A percentile compares a stretch with the other conserved stretches of the same genome.
Conservation (phyloP, 2,888 invertebrate species). For the Biston betularia region DNA sequence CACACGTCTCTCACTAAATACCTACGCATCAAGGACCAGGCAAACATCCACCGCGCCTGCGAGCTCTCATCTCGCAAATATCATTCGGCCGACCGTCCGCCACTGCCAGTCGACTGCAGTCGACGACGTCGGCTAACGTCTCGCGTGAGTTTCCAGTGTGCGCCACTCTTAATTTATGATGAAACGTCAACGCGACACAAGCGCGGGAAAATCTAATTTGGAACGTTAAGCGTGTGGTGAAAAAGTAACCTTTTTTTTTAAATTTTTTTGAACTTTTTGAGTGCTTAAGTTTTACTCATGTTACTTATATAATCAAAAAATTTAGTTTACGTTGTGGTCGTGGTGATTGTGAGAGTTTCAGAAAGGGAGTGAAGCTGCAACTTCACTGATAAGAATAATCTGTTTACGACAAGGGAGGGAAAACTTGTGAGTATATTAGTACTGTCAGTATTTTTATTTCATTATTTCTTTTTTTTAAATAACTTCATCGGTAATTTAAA, state of each 20-base stretch:
- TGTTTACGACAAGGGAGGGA: slow-evolving; percentile 2
- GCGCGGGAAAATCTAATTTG: slow-evolving; percentile 54
- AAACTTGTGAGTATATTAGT: slow-evolving; percentile 17
- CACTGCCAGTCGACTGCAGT: slow-evolving; percentile 2
- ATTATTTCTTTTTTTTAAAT: too few species aligned
- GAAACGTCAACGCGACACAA: slow-evolving; percentile 40
- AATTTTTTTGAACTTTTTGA: slow-evolving; percentile 23
- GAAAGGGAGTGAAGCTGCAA: slow-evolving; percentile 10
- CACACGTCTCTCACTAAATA: slow-evolving; percentile 12
- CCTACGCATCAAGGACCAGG: slow-evolving; percentile 20
- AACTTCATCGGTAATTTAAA: not conserved
- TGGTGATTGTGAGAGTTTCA: slow-evolving; percentile 23
- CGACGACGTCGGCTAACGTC: slow-evolving; percentile 55
- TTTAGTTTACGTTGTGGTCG: slow-evolving; percentile 9
- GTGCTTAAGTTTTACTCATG: too few species aligned
- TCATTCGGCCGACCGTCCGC: slow-evolving; percentile 33
- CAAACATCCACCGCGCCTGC: slow-evolving; percentile 58
- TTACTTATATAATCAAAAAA: slow-evolving; percentile 31
- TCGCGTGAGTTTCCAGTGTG: slow-evolving; percentile 51
- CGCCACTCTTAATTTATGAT: slow-evolving; percentile 48
- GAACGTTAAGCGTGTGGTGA: slow-evolving; percentile 48
- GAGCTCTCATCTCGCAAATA: slow-evolving; percentile 27
- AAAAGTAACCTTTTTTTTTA: slow-evolving; percentile 14
- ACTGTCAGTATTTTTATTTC: not conserved
- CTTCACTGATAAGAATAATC: slow-evolving; percentile 17